Percentiles rank a stretch among this genome's conserved stretches.
Evolutionary conservation across 2,888 invertebrate genomes (phyloP).

Genomic region (Agonopterix alstromeriana): DNA sequence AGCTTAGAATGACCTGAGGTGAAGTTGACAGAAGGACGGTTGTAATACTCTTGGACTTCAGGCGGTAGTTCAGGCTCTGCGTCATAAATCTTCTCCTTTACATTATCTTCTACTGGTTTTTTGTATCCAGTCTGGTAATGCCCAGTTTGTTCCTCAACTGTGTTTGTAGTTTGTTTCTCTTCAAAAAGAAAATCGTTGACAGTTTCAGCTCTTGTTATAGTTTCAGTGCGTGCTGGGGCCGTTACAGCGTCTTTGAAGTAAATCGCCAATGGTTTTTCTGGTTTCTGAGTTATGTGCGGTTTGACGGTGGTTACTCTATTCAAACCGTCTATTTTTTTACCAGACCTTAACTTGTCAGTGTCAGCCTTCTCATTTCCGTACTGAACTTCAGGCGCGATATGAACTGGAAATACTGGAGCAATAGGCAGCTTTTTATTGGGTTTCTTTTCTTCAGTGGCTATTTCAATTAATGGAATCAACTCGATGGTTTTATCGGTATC

Average conservation of each 20-base stretch:
- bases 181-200: slow-evolving; percentile 45
- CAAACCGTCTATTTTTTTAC: slow-evolving; percentile 39
- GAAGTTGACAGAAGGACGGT: slow-evolving; percentile 45
- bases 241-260: slow-evolving; percentile 50
- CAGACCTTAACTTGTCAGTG: slow-evolving; percentile 42
- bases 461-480: slow-evolving; percentile 30
- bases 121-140: slow-evolving; percentile 12
- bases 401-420: slow-evolving; percentile 59
- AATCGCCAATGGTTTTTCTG: slow-evolving; percentile 60
- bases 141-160: slow-evolving; percentile 16
- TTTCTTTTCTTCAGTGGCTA: slow-evolving; percentile 23
- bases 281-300: slow-evolving; percentile 66
- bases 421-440: slow-evolving; percentile 38
- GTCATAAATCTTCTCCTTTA: slow-evolving; percentile 3
- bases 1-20: slow-evolving; percentile 80
- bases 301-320: slow-evolving; percentile 46
- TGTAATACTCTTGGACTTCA: slow-evolving; percentile 37
- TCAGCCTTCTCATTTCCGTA: slow-evolving; percentile 70
- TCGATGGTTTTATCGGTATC: slow-evolving; percentile 39
- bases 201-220: slow-evolving; percentile 43
- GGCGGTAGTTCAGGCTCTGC: slow-evolving; percentile 24
- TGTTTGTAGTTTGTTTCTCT: slow-evolving; percentile 32
- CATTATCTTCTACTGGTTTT: slow-evolving; percentile 2
- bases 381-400: slow-evolving; percentile 68
- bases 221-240: slow-evolving; percentile 26